These are phyloP conservation scores for Callaeas wilsoni DNA, from an alignment of 2,113 vertebrate species.

Conservation along the genomic window DNA sequence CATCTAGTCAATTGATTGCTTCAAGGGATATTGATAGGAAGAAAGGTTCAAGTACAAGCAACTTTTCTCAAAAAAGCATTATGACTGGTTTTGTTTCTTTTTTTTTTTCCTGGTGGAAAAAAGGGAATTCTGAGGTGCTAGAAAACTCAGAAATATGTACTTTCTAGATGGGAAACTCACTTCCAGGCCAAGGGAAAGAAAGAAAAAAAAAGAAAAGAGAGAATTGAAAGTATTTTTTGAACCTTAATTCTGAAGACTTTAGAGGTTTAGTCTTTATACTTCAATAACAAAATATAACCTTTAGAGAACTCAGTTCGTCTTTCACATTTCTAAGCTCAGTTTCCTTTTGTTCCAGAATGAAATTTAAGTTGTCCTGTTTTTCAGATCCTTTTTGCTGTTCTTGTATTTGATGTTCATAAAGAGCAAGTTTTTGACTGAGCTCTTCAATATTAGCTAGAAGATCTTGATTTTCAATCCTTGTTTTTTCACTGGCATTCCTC, in stretches of 20 bases:
- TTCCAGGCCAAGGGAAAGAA: neutral
- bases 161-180: slow-evolving; percentile 15
- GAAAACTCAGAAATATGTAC: neutral
- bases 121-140: neutral
- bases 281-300: slow-evolving; percentile 81
- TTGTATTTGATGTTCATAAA: slow-evolving; percentile 64
- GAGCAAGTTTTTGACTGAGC: slow-evolving; percentile 59
- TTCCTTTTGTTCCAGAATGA: slow-evolving; percentile 81
- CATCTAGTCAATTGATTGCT: neutral
- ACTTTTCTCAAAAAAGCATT: neutral
- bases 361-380: slow-evolving; percentile 68
- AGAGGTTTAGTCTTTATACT: slow-evolving; percentile 60
- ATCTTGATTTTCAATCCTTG: slow-evolving; percentile 78
- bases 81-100: neutral
- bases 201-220: neutral
- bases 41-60: neutral
- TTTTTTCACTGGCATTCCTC: slow-evolving; percentile 77
- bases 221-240: slow-evolving; percentile 56
- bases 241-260: slow-evolving; percentile 59
- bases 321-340: slow-evolving; percentile 74
- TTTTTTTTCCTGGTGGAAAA: neutral
- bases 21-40: neutral
- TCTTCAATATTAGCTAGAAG: slow-evolving; percentile 69
- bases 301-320: slow-evolving; percentile 76
- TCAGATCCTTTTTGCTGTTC: slow-evolving; percentile 45